Evolutionary conservation across 2,113 vertebrate species (phyloP).

Genomic region (Lamprologus tigripictilis): DNA sequence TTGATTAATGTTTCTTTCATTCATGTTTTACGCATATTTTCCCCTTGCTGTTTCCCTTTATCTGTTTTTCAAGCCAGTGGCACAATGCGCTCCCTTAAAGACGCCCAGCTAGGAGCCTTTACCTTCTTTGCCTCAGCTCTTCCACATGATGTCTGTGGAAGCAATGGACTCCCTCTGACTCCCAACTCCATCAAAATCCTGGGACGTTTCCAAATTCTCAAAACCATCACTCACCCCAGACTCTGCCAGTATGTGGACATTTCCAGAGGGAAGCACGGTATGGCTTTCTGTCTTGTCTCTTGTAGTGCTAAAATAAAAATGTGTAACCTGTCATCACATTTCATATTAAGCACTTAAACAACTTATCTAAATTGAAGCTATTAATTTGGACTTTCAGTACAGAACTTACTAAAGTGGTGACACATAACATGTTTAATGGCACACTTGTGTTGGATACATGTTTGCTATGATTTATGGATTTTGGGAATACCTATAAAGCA

Average conservation of each 20-base stretch:
- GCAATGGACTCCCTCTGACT: constrained; percentile 95
- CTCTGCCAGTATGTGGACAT: constrained; percentile 98
- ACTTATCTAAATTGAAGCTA: background rate
- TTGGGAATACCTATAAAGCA: background rate
- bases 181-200: constrained; percentile 99
- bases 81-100: constrained; percentile 85
- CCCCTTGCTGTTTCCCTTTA: background rate
- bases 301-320: background rate
- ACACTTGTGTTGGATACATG: background rate
- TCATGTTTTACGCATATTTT: background rate
- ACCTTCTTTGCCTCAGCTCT: constrained; percentile 97
- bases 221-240: constrained; percentile 89
- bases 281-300: background rate
- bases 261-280: constrained; percentile 94
- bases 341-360: background rate
- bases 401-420: background rate
- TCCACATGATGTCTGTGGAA: constrained; percentile 96
- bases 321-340: background rate
- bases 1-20: background rate
- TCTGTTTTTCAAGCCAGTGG: background rate
- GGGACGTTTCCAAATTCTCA: constrained; percentile 95
- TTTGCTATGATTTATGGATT: background rate
- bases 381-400: background rate
- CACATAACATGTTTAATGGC: background rate
- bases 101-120: constrained; percentile 88